Base-by-base conservation (phyloP, 2,888 invertebrate species). In the Conchocele bisecta region DNA sequence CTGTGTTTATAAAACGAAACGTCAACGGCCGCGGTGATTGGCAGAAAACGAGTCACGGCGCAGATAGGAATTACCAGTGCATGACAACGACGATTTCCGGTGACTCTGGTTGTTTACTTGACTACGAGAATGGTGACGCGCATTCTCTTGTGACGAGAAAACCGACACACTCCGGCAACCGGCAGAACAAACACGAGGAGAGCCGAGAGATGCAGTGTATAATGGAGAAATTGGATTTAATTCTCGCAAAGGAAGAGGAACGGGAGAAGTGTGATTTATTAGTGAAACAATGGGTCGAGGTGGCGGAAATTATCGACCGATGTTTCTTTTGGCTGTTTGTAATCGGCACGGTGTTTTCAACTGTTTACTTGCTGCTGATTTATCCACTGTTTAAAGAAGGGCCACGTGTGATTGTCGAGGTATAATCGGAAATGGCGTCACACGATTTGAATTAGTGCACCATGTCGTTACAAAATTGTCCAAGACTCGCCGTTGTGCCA, bases 291-390 rank as follows among this genome's bases (percentile, higher is more conserved):
- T 88, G 88, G 88, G 81, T 86, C 54, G 91, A 92, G 65, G 91
- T 92, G 9, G 93, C 93, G 2, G 90, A 92, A 74, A 90, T 92
- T 26, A 88, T 93, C 24, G 93, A 93, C 80, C 85, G 92, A 42
- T 90, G 92, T 44, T 89, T 93, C 39, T 93, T 93, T 83, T 93
- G 92, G 92, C 81, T 93, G 29, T 93, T 93, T 83, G 88, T 92
- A 17, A 58, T 91, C 2, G 90, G 92, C 29, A 93, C 93, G 0
- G 81, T 89, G 3, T 73, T 89, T 48, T 91, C 92, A 17, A 91
- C 92, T 2, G 77, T 91, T 17, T 84, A 91, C 29, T 90, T 93
- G 50, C 86, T 93, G 33, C 85, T 93, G 54, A 86, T 93, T 48
- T 89, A 93, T 54, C 93, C 93, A 6, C 48, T 85, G n/a, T 75